Evolutionary conservation across 2,888 invertebrate genomes (phyloP).

Genomic region (Hedychridium roseum): DNA sequence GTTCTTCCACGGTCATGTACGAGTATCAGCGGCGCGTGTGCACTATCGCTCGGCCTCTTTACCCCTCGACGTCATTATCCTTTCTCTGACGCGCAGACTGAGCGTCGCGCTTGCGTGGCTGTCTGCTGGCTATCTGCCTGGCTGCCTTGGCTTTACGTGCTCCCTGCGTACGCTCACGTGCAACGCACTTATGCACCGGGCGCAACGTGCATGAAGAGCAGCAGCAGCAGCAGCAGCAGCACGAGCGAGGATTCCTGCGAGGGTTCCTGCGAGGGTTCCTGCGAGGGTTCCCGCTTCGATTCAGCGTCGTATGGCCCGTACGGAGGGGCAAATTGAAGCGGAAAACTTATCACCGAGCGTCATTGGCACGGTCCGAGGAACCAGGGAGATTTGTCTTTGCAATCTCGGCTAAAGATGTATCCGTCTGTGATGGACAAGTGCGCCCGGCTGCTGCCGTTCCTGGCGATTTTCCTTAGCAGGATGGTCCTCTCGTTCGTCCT

Average conservation of each 20-base stretch:
- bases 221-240: too few relatives aligned
- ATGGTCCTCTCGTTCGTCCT: conserved; percentile 70
- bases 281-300: too few relatives aligned
- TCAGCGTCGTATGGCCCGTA: too few relatives aligned
- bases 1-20: too few relatives aligned
- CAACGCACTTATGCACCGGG: conserved; percentile 29
- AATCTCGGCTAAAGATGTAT: too few relatives aligned
- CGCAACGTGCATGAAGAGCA: conserved; percentile 30
- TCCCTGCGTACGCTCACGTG: conserved; percentile 35
- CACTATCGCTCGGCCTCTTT: conserved; percentile 5
- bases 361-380: too few relatives aligned
- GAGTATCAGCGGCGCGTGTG: conserved; percentile 5
- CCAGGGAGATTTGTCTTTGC: too few relatives aligned
- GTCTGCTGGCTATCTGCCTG: conserved; percentile 18
- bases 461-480: conserved; percentile 27
- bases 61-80: background rate
- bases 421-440: background rate
- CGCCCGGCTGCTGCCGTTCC: conserved; percentile 17
- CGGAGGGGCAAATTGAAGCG: too few relatives aligned
- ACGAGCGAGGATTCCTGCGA: too few relatives aligned
- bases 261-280: too few relatives aligned
- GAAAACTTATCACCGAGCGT: too few relatives aligned
- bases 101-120: conserved; percentile 7
- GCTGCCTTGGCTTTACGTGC: too few relatives aligned
- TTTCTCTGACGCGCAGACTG: background rate